Percentiles rank a stretch among this genome's conserved stretches.
Conservation (phyloP, 2,797 vertebrate genomes). For the Coreius guichenoti region DNA sequence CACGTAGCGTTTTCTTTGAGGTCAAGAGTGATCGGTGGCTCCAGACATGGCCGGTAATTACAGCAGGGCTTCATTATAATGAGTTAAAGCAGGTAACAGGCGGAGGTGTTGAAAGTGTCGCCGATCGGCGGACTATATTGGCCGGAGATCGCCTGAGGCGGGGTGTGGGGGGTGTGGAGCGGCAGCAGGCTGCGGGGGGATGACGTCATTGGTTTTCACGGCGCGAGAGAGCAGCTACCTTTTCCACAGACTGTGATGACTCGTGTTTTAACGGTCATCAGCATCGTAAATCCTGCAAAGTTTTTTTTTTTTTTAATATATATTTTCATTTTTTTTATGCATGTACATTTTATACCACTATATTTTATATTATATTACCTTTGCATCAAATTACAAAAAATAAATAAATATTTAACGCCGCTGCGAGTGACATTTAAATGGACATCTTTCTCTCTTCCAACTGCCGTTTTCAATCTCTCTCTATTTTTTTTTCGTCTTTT, state of each 20-base stretch:
- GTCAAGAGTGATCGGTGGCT: neutral
- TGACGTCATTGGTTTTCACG: constrained; percentile 79
- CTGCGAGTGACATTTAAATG: neutral
- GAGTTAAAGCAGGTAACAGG: constrained; percentile 65
- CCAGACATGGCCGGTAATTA: constrained; percentile 14
- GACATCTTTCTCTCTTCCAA: neutral
- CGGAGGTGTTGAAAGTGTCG: constrained; percentile 64
- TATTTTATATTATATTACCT: neutral
- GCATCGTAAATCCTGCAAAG: neutral
- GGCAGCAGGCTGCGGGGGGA: constrained; percentile 69
- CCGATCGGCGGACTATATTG: constrained; percentile 13
- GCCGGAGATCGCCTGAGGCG: constrained; percentile 63
- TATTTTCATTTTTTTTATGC: neutral
- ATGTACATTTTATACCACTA: neutral
- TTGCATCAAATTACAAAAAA: neutral
- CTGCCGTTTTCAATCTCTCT: neutral
- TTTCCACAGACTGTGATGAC: neutral
- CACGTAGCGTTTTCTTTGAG: constrained; percentile 14
- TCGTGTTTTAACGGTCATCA: neutral
- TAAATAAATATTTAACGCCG: neutral
- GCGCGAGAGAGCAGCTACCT: constrained; percentile 16
- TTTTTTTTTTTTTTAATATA: neutral
- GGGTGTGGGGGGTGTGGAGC: constrained; percentile 64
- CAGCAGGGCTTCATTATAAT: constrained; percentile 56
- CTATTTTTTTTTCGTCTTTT: neutral